Evolutionary conservation across 1,140 invertebrate species (phyloP), one percentile per base, ranked within the genome.

Genomic region (Aphaenogaster rudis): DNA sequence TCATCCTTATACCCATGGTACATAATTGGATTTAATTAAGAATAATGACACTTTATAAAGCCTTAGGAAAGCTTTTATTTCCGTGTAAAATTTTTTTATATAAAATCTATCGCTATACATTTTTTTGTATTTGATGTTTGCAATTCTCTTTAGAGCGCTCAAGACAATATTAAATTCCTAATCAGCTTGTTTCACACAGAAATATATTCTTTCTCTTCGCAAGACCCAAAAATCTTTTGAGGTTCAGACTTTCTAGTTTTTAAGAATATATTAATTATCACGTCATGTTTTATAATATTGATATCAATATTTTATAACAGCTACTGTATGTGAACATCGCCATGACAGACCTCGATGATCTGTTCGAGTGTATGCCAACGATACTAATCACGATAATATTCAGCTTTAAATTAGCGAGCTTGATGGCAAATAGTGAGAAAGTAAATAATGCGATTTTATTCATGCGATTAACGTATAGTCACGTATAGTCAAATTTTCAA

Each of bases 341-440:
- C 2, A 9, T 82, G 67, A 61, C 28, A 28, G 80, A 74, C 48
- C 54, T 72, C 11, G 42, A 82, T 15, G 80, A 82, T 74, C 17
- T 82, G 11, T 82, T 82, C 17, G 80, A 82, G n/a, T 82, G 80
- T 36, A 61, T 82, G 28, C 80, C 80, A 74, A 82, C 80, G 4
- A 74, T 82, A 59, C 7, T 82, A 42, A 82, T 82, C 28, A 82
- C 80, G 3, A 82, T 82, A 72, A 48, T 82, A 74, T 82, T 82
- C 69, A 82, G 80, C 7, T 82, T 82, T 39, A 82, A 82, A 61
- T 82, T 82, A 74, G 80, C 67, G 17, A 82, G 67, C 11, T 74
- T 82, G 9, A 82, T 82, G 80, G 61, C 28, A 52, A 82, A 82
- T 13, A 74, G 28, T 48, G 42, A 82, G 11, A 82, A 82, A 74